Conservation (phyloP, 2,113 vertebrate genomes). For the Platichthys stellatus region DNA sequence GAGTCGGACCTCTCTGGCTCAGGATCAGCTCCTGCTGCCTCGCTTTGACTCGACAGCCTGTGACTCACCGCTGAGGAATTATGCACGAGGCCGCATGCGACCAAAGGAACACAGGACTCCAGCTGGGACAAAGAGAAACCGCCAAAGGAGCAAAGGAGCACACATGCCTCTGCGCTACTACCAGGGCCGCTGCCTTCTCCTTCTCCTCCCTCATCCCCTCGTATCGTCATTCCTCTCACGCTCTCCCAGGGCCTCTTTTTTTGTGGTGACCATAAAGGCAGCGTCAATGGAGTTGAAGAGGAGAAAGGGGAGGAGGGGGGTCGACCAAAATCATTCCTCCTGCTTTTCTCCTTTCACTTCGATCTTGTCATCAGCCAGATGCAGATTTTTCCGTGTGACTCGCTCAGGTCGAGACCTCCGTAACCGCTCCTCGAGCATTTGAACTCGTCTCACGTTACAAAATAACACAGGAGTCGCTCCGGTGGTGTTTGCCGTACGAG, state of each 20-base stretch:
- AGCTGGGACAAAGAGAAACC: slow-evolving; percentile 50
- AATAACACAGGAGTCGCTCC: slow-evolving; percentile 27
- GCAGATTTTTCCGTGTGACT: slow-evolving; percentile 29
- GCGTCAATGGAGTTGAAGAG: slow-evolving; percentile 42
- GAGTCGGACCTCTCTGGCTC: slow-evolving; percentile 20
- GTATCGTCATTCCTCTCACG: slow-evolving; percentile 44
- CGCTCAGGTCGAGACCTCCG: slow-evolving; percentile 21
- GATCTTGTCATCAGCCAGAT: slow-evolving; percentile 44
- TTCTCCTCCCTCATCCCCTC: slow-evolving; percentile 39
- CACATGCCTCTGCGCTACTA: slow-evolving; percentile 22
- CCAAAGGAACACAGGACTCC: slow-evolving; percentile 60
- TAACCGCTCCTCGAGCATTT: slow-evolving; percentile 32
- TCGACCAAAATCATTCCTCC: slow-evolving; percentile 9
- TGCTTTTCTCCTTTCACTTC: slow-evolving; percentile 14
- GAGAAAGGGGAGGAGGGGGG: slow-evolving; percentile 8
- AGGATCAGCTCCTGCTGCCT: background rate
- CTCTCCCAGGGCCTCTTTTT: slow-evolving; percentile 45
- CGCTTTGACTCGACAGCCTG: slow-evolving; percentile 54
- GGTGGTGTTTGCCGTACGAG: slow-evolving; percentile 1
- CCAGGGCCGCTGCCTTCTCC: background rate
- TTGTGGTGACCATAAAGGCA: slow-evolving; percentile 59
- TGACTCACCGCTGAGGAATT: slow-evolving; percentile 74
- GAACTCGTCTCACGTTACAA: slow-evolving; percentile 22
- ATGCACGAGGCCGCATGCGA: slow-evolving; percentile 52
- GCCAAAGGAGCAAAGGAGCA: slow-evolving; percentile 26